A percentile compares a stretch with the other conserved stretches of the same genome.
phyloP scores from a whole-genome alignment of 2,113 vertebrate species.

The Ursus arctos region DNA sequence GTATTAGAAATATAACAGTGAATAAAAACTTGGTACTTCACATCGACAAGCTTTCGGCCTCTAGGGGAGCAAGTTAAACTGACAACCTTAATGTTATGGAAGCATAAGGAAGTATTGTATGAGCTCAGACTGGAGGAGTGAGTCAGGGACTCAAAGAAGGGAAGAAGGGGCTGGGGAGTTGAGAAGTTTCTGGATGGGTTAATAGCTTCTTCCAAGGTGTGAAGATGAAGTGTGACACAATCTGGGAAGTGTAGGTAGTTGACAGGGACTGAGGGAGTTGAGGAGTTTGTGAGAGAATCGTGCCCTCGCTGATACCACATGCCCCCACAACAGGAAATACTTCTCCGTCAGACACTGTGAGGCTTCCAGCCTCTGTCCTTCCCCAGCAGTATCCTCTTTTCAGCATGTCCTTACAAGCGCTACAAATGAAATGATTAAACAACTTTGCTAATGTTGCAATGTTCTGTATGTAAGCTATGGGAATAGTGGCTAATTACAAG shows the following conservation, averaged over 20 bases:
- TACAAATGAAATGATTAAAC: not conserved
- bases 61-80: not conserved
- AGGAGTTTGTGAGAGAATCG: not conserved
- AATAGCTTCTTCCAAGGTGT: not conserved
- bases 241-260: not conserved
- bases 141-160: not conserved
- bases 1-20: not conserved
- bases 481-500: not conserved
- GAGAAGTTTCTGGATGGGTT: not conserved
- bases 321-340: not conserved
- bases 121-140: not conserved
- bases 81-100: not conserved
- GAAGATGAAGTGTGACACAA: not conserved
- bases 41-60: not conserved
- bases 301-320: not conserved
- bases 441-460: not conserved
- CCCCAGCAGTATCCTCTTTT: not conserved
- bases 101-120: not conserved
- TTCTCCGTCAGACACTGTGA: not conserved
- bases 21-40: not conserved
- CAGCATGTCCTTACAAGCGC: not conserved
- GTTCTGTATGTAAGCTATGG: not conserved
- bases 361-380: not conserved
- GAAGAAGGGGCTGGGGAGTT: too few species aligned
- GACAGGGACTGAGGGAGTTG: not conserved